Conservation (phyloP, 2,888 invertebrate genomes). For the Epistrophe grossulariae region DNA sequence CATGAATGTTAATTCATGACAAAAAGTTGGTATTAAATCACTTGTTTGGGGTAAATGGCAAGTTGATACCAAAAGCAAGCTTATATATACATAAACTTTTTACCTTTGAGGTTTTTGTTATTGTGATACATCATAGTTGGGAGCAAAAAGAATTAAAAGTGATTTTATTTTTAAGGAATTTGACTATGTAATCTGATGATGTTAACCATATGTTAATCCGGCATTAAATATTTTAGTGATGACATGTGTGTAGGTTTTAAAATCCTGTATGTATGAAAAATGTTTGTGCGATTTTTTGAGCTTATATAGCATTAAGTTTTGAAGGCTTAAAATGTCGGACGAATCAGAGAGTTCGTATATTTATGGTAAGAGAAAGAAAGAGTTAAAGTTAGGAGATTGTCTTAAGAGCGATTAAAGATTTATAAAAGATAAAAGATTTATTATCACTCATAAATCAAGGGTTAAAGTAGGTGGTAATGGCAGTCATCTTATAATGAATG, state of each 20-base stretch:
- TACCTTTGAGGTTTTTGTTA: background rate
- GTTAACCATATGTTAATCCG: background rate
- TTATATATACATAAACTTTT: conserved; percentile 1
- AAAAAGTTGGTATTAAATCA: conserved; percentile 17
- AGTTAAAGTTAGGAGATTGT: background rate
- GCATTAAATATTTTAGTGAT: conserved; percentile 4
- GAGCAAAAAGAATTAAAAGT: background rate
- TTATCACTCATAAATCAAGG: background rate
- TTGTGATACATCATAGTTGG: background rate
- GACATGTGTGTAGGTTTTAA: background rate
- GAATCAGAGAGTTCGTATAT: too few species aligned
- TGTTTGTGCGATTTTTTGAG: background rate
- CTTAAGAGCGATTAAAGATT: background rate
- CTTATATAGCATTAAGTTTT: background rate
- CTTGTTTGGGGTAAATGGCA: conserved; percentile 2
- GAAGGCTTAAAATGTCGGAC: too few species aligned
- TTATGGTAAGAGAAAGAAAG: too few species aligned
- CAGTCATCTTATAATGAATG: too few species aligned
- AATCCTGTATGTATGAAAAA: background rate
- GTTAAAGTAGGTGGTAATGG: background rate
- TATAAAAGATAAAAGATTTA: background rate
- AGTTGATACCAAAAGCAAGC: conserved; percentile 9
- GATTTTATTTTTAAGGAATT: background rate
- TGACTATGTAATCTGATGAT: background rate
- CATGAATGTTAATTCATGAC: background rate